Base-by-base conservation (phyloP, 2,888 invertebrate genomes). In the Pollenia griseotomentosa region DNA sequence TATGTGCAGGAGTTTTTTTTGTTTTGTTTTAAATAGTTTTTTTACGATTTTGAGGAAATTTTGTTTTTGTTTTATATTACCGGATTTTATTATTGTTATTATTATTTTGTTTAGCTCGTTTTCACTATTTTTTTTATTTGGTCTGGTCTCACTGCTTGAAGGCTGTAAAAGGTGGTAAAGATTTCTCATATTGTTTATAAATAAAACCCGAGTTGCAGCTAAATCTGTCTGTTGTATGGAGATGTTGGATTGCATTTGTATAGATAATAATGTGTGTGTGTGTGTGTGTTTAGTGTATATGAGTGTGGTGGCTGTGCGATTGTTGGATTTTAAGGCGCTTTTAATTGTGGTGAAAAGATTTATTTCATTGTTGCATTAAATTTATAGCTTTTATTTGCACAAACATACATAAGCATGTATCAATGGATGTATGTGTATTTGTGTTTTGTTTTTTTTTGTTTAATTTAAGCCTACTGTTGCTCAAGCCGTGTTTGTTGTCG, bases 271-370 rank as follows among this genome's bases (percentile, higher is more conserved):
- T 71, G 57, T n/a, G 48, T 12, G 48, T 61, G 44, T 51, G 44
- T 71, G 11, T 19, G 61, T n/a, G 23, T n/a, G n/a, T 19, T 19
- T 33, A 33, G 12, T 44, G 16, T 53, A 7, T 23, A 12, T n/a
- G 12, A 44, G 14, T 74, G 23, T 57, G 53, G 44, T 63, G 33
- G 33, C 2, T 82, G 23, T 71, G 42, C 59, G 16, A 19, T 55
- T 70, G 73, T 82, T 75, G 16, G 57, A 61, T 81, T 85, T 86
- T 59, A 81, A 85, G 74, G 75, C 86, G 87, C 89, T 88, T 89
- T 90, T 89, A 90, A 90, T 90, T 91, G 90, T 89, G 90, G 90
- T 90, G 89, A 90, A 90, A 90, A 91, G 91, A 91, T 91, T 92
- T 91, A 92, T 92, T 89, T 91, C 89, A 91, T 90, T 90, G 91